phyloP scores from a whole-genome alignment of 2,113 vertebrate species.

The Syngnathus scovelli region DNA sequence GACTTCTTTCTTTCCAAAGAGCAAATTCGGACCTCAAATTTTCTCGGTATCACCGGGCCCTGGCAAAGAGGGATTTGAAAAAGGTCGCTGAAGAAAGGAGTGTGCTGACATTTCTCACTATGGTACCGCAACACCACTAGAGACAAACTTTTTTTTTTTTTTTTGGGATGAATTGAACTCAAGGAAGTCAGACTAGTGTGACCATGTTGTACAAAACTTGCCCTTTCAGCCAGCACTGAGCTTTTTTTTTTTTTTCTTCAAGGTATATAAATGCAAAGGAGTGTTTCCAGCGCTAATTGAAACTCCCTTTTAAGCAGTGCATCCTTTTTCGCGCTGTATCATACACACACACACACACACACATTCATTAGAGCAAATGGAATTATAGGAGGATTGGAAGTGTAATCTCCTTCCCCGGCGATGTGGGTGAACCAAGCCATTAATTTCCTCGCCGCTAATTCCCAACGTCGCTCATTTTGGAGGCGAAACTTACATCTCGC shows the following conservation, averaged over 20 bases:
- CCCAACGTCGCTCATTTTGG: background rate
- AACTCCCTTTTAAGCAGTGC: slow-evolving; percentile 21
- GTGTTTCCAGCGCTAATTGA: slow-evolving; percentile 32
- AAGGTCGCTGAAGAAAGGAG: background rate
- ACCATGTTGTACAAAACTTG: no score
- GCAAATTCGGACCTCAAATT: background rate
- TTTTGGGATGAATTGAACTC: background rate
- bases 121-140: background rate
- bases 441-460: slow-evolving; percentile 53
- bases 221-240: no score
- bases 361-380: slow-evolving; percentile 62
- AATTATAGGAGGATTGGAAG: slow-evolving; percentile 58
- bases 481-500: background rate
- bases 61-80: slow-evolving; percentile 26
- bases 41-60: background rate
- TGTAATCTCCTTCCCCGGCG: slow-evolving; percentile 55
- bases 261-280: slow-evolving; percentile 1
- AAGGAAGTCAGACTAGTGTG: no score
- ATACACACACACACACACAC: slow-evolving; percentile 14
- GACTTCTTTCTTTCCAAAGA: background rate
- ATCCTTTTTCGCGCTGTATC: slow-evolving; percentile 6
- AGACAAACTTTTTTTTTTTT: background rate
- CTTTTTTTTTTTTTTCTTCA: background rate
- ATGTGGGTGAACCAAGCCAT: slow-evolving; percentile 43
- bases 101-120: slow-evolving; percentile 4